A percentile compares a stretch with the other conserved stretches of the same genome.
Conservation (phyloP, 2,113 vertebrate genomes). For the Pteruthius melanotis region DNA sequence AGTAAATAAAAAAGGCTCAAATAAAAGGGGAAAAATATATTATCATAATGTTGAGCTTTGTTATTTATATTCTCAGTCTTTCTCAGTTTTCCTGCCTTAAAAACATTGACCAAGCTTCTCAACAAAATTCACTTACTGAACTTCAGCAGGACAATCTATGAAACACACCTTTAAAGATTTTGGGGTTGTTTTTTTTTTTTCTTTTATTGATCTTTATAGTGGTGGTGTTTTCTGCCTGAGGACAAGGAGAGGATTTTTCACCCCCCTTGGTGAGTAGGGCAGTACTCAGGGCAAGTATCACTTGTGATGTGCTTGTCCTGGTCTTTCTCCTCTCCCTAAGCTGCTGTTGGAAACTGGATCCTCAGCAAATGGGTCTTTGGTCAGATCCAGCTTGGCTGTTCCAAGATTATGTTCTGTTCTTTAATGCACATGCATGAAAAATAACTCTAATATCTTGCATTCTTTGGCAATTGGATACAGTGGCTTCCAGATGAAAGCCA, state of each 20-base stretch:
- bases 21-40: neutral
- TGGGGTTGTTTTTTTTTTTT: neutral
- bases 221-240: neutral
- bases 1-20: neutral
- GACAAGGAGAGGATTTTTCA: neutral
- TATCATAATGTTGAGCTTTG: neutral
- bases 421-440: neutral
- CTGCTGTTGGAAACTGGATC: neutral
- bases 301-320: neutral
- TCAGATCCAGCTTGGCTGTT: neutral
- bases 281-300: neutral
- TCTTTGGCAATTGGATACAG: neutral
- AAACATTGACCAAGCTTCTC: neutral
- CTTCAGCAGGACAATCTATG: neutral
- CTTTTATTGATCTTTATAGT: neutral
- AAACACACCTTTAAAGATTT: neutral
- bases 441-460: neutral
- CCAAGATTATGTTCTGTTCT: neutral
- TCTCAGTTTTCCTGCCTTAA: neutral
- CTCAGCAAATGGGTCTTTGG: neutral
- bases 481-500: neutral
- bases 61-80: neutral
- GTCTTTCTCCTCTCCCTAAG: neutral
- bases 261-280: neutral
- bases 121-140: neutral